phyloP scores from a whole-genome alignment of 1,140 invertebrate species.

The Diachasmimorpha longicaudata region DNA sequence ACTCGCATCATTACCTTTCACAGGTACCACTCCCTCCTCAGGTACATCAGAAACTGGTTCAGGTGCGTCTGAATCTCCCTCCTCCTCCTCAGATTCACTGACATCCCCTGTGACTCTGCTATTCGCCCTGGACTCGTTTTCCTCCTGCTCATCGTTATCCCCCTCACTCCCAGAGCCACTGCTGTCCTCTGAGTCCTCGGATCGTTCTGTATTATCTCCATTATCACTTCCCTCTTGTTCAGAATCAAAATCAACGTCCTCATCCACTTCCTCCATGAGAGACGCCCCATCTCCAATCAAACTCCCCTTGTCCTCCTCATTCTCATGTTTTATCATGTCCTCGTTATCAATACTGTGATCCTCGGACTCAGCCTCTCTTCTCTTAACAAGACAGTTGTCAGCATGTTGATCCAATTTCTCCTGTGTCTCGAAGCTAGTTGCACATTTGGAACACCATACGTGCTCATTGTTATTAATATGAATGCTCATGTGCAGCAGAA shows the following conservation, averaged over 20 bases:
- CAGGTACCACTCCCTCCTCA: background rate
- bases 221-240: constrained; percentile 38
- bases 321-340: constrained; percentile 36
- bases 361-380: constrained; percentile 32
- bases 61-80: constrained; percentile 22
- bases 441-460: constrained; percentile 49
- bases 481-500: constrained; percentile 66
- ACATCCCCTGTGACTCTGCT: constrained; percentile 33
- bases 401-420: constrained; percentile 51
- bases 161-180: constrained; percentile 30
- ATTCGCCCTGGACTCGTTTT: constrained; percentile 35
- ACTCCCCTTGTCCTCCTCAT: constrained; percentile 44
- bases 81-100: constrained; percentile 29
- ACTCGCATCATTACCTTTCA: background rate
- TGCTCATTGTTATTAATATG: constrained; percentile 63
- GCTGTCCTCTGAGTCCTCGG: constrained; percentile 44
- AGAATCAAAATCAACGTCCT: constrained; percentile 48
- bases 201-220: constrained; percentile 37
- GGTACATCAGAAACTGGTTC: background rate
- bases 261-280: constrained; percentile 34
- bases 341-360: constrained; percentile 32
- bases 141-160: constrained; percentile 40
- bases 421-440: constrained; percentile 49
- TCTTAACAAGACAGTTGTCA: constrained; percentile 41
- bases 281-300: constrained; percentile 44